A percentile compares a stretch with the other conserved stretches of the same genome.
These are phyloP conservation scores for Platycnemis pennipes DNA, from an alignment of 2,888 invertebrate species.

Conservation along the genomic window DNA sequence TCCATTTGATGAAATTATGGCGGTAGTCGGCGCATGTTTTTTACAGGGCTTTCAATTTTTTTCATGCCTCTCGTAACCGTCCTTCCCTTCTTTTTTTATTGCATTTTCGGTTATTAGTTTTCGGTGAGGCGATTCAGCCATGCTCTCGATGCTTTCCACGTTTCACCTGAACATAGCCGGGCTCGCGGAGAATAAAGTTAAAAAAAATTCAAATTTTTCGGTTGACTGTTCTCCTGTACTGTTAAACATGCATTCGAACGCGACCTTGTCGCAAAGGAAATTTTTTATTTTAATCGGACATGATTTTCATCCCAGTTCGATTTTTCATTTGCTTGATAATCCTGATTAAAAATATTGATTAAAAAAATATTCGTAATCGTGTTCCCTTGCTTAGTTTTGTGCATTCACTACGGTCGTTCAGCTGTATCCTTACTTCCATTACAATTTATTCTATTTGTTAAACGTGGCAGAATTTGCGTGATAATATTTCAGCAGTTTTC, in stretches of 20 bases:
- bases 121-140: constrained; percentile 21
- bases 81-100: constrained; percentile 1
- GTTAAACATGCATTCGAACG: neutral
- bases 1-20: constrained; percentile 62
- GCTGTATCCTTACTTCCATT: too few relatives aligned
- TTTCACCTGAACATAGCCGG: constrained; percentile 40
- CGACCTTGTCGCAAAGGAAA: neutral
- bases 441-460: too few relatives aligned
- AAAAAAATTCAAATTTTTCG: neutral
- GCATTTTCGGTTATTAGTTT: constrained; percentile 5
- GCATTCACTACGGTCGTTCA: too few relatives aligned
- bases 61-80: neutral
- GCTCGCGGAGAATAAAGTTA: neutral
- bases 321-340: neutral
- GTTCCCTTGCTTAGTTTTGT: too few relatives aligned
- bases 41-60: neutral
- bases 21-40: neutral
- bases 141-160: constrained; percentile 30
- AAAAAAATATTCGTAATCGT: too few relatives aligned
- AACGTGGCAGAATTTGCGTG: too few relatives aligned
- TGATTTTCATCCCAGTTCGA: neutral
- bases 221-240: neutral
- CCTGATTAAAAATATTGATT: neutral
- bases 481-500: too few relatives aligned
- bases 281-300: neutral